phyloP scores from a whole-genome alignment of 2,797 vertebrate genomes.

The Chaenodraco wilsoni region DNA sequence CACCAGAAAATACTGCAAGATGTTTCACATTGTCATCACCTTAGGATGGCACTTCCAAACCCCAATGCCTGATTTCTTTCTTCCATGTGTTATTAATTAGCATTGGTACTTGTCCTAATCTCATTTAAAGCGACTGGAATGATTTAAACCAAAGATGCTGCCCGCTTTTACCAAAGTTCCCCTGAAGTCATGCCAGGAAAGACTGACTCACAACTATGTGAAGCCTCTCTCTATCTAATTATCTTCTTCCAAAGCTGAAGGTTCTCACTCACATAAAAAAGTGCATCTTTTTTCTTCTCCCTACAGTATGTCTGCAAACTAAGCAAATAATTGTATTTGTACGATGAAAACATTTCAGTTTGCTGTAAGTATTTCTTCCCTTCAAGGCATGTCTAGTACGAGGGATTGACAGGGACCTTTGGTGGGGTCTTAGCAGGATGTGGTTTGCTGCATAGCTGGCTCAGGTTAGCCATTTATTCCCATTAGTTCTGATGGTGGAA shows the following conservation, averaged over 20 bases:
- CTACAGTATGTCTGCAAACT: slow-evolving; percentile 52
- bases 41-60: slow-evolving; percentile 66
- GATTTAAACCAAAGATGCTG: slow-evolving; percentile 51
- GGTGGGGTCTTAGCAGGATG: slow-evolving; percentile 64
- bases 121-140: slow-evolving; percentile 60
- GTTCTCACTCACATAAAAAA: slow-evolving; percentile 12
- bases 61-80: slow-evolving; percentile 50
- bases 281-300: slow-evolving; percentile 39
- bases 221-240: slow-evolving; percentile 21
- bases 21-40: slow-evolving; percentile 80
- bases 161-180: slow-evolving; percentile 53
- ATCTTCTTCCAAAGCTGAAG: neutral
- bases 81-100: slow-evolving; percentile 79
- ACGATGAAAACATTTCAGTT: slow-evolving; percentile 70
- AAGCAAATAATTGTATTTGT: slow-evolving; percentile 59
- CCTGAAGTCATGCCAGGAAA: slow-evolving; percentile 68
- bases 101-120: slow-evolving; percentile 71
- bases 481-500: slow-evolving; percentile 73
- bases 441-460: slow-evolving; percentile 69
- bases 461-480: slow-evolving; percentile 79
- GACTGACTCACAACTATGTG: slow-evolving; percentile 51
- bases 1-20: slow-evolving; percentile 82
- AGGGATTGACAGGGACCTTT: slow-evolving; percentile 60
- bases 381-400: slow-evolving; percentile 44
- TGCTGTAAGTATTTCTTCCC: slow-evolving; percentile 41